Base-by-base conservation (phyloP, 2,797 vertebrate species). In the Xenops minutus region DNA sequence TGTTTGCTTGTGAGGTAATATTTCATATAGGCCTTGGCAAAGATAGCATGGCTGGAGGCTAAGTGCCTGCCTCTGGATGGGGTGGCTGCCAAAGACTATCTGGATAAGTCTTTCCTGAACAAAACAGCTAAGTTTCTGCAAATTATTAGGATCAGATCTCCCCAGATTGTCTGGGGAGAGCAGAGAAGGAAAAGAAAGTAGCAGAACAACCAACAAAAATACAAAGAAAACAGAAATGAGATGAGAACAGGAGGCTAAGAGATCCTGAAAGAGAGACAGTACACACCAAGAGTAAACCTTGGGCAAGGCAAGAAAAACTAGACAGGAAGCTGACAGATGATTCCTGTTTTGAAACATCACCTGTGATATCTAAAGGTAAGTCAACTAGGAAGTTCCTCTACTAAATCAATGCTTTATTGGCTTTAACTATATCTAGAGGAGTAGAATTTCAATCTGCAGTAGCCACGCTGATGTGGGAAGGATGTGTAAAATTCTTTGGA, bases 11-110 rank as follows among this genome's bases (percentile, higher is more conserved):
- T 71, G 63, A 54, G 61, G 37, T 95, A 64, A 27, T 86, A 90
- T 90, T 91, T 95, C 69, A 39, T 79, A 79, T 15, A 41, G 14
- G 48, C 77, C 63, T 93, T 92, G 77, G 71, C 90, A 89, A 82
- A 44, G 58, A 61, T 44, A 76, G 29, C 26, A 10, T 14, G n/a
- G 51, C 51, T 76, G 48, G 48, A 88, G 52, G 85, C 39, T 76
- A 73, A 75, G 52, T 58, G 82, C 54, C 64, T 80, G 88, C 39
- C 66, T 94, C 55, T 51, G 82, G 67, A 49, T 4, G 10, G 85
- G 63, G 37, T 44, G 48, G 26, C 43, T 82, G 86, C 92, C 85
- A 89, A 82, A 73, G 49, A 66, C 36, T 74, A 34, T 52, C 77
- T 88, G 55, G 79, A 14, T 52, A 90, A 91, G 36, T 21, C 62